These are phyloP conservation scores for Neoarius graeffei DNA, from an alignment of 2,113 vertebrate species.

Conservation along the genomic window DNA sequence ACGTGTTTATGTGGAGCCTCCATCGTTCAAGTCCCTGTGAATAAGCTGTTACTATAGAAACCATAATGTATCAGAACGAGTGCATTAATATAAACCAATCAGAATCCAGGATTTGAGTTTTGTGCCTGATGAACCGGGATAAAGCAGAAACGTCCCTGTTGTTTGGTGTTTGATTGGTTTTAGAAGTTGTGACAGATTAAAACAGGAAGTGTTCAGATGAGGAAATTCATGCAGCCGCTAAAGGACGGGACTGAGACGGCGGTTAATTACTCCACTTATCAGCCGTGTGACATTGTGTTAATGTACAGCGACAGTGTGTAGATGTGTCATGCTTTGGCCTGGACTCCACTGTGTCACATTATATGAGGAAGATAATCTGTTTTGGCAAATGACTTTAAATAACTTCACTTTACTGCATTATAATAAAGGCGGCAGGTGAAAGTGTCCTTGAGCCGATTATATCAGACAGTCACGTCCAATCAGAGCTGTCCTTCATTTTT, in stretches of 20 bases:
- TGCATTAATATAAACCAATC: not conserved
- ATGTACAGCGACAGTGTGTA: not conserved
- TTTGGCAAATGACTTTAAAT: not conserved
- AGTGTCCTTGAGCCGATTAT: not conserved
- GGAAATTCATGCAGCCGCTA: not conserved
- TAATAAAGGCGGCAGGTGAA: not conserved
- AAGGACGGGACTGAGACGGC: not conserved
- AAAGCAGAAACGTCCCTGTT: not conserved
- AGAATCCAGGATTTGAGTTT: not conserved
- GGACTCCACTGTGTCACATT: not conserved
- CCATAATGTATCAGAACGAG: not conserved
- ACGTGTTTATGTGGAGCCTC: too few species aligned
- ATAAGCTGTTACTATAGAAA: not conserved
- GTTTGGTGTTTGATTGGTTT: not conserved
- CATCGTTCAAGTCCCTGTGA: not conserved
- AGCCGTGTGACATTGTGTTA: not conserved
- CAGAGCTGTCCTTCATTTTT: not conserved
- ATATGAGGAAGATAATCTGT: constrained; percentile 11
- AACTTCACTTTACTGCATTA: not conserved
- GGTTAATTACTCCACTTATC: not conserved
- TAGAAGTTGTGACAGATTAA: not conserved
- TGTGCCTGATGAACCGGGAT: not conserved
- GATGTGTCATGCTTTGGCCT: not conserved
- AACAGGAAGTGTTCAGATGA: not conserved
- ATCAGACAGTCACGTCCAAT: not conserved